A percentile compares a stretch with the other conserved stretches of the same genome.
These are phyloP conservation scores for Malurus leucopterus DNA, from an alignment of 2,797 vertebrate genomes.

Conservation along the genomic window DNA sequence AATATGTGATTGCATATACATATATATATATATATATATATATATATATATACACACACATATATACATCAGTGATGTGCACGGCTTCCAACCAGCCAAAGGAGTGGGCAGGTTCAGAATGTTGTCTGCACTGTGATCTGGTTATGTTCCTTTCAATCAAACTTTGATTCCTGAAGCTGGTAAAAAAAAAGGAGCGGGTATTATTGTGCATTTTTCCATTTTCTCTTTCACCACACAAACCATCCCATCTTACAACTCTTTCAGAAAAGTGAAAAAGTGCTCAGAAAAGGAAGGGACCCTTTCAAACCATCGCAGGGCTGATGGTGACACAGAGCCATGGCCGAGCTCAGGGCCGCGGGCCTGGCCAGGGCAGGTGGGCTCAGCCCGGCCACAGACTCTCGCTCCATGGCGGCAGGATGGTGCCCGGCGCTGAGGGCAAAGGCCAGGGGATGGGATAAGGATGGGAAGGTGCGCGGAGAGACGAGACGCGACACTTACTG, in stretches of 20 bases:
- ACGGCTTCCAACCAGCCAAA: not conserved
- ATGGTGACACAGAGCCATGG: not conserved
- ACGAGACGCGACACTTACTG: slow-evolving; percentile 76
- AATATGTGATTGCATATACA: no score
- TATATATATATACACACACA: no score
- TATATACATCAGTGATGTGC: not conserved
- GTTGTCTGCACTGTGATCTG: not conserved
- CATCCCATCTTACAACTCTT: not conserved
- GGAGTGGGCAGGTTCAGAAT: not conserved
- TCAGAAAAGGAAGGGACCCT: not conserved
- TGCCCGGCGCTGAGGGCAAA: accelerated
- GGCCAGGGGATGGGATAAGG: accelerated
- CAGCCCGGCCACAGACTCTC: accelerated
- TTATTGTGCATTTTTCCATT: not conserved
- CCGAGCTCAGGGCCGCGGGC: accelerated
- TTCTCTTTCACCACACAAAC: not conserved
- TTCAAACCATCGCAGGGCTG: not conserved
- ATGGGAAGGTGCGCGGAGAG: not conserved
- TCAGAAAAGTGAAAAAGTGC: not conserved
- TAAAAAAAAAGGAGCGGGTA: not conserved
- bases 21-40: not conserved
- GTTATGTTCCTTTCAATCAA: not conserved
- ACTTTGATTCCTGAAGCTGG: not conserved
- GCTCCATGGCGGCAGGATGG: accelerated
- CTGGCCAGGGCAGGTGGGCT: accelerated